A percentile compares a stretch with the other conserved stretches of the same genome.
Conservation (phyloP, 2,888 invertebrate species). For the Panzeria rudis region DNA sequence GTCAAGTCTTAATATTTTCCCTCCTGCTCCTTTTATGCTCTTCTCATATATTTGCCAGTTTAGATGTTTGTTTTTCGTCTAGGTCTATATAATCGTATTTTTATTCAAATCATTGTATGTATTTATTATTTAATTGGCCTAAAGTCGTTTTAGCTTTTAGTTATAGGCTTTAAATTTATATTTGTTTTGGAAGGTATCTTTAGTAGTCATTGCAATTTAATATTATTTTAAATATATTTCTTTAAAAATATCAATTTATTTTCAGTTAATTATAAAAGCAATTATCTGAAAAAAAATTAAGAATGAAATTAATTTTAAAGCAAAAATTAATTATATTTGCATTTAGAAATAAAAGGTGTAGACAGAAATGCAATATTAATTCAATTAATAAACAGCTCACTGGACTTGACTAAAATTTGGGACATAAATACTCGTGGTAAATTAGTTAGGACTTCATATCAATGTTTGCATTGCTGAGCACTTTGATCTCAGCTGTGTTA, state of each 20-base stretch:
- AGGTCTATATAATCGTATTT: neutral
- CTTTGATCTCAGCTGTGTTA: too few species aligned
- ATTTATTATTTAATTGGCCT: slow-evolving; percentile 33
- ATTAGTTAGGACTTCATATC: too few species aligned
- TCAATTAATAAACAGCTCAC: neutral
- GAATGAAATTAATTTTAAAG: neutral
- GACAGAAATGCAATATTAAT: neutral
- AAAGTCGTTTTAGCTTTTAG: neutral
- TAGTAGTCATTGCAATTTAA: slow-evolving; percentile 7
- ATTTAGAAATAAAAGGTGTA: neutral
- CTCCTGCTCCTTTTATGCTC: neutral
- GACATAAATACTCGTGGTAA: neutral
- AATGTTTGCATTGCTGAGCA: too few species aligned
- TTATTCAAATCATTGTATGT: slow-evolving; percentile 32
- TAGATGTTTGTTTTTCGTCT: neutral
- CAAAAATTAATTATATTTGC: neutral
- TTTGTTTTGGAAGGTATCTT: slow-evolving; percentile 1
- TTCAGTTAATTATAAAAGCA: slow-evolving; percentile 31
- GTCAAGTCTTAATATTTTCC: neutral
- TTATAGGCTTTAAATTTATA: slow-evolving; percentile 33
- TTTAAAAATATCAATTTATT: slow-evolving; percentile 1
- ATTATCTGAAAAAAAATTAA: slow-evolving; percentile 8
- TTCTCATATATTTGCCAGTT: neutral
- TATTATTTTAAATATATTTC: neutral
- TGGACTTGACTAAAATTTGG: neutral